Percentiles rank a stretch among this genome's conserved stretches.
Conservation (phyloP, 2,797 vertebrate species). For the Hafferia zeledoni region DNA sequence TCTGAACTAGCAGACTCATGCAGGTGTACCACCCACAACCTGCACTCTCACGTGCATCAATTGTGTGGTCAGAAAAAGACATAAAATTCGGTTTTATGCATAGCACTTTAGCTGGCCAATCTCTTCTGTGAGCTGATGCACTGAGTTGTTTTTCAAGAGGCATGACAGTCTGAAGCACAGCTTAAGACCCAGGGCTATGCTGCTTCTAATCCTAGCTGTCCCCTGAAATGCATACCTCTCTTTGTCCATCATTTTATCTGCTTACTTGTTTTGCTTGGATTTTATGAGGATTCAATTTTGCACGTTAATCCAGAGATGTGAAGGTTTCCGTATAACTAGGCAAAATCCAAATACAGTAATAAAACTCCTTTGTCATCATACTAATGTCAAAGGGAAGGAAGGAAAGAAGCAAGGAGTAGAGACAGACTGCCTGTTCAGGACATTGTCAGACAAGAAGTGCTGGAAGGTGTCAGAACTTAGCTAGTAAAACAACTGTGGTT, state of each 20-base stretch:
- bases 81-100: not conserved
- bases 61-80: not conserved
- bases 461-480: not conserved
- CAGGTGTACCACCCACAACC: not conserved
- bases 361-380: not conserved
- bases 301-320: not conserved
- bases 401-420: not conserved
- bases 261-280: not conserved
- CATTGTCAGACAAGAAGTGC: not conserved
- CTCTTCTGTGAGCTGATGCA: not conserved
- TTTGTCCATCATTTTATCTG: not conserved
- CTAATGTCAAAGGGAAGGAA: not conserved
- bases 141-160: not conserved
- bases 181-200: not conserved
- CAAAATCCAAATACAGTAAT: not conserved
- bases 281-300: not conserved
- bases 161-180: not conserved
- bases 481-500: not conserved
- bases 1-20: not conserved
- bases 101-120: not conserved
- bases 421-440: not conserved
- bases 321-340: not conserved
- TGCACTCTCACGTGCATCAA: rapidly evolving
- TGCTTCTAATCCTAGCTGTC: not conserved
- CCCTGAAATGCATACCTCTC: not conserved